phyloP scores from a whole-genome alignment of 2,888 invertebrate species.

The Congeria kusceri region DNA sequence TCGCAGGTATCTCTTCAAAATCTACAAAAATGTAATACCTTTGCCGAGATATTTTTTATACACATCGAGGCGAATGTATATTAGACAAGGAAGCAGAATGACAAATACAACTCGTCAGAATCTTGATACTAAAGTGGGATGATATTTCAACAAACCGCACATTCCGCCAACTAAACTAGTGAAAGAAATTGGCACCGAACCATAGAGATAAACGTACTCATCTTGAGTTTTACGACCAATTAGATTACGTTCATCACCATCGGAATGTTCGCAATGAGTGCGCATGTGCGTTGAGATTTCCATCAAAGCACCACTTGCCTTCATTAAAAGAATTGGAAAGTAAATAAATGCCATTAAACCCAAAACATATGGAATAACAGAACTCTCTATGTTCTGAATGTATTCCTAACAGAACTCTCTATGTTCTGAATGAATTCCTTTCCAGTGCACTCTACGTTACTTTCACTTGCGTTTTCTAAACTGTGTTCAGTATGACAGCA shows the following conservation, averaged over 20 bases:
- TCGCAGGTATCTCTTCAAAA: no score
- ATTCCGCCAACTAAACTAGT: constrained; percentile 26
- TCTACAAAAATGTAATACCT: no score
- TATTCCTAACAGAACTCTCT: neutral
- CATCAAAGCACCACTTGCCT: neutral
- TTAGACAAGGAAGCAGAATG: no score
- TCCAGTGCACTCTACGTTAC: constrained; percentile 14
- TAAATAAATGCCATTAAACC: constrained; percentile 41
- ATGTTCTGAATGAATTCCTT: neutral
- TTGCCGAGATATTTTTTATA: no score
- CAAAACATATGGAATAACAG: constrained; percentile 29
- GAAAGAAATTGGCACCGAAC: constrained; percentile 34
- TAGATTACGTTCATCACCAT: neutral
- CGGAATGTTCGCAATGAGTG: no score
- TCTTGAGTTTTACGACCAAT: neutral
- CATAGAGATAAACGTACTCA: constrained; percentile 36
- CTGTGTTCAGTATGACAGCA: constrained; percentile 38
- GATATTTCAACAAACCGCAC: constrained; percentile 22
- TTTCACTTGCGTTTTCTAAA: neutral
- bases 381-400: no score
- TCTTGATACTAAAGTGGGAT: no score
- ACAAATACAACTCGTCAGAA: no score
- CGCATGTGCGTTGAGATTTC: neutral
- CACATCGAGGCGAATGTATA: no score
- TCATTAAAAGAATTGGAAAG: constrained; percentile 42